Conservation (phyloP, 1,140 invertebrate genomes). For the Leptinotarsa defecta region DNA sequence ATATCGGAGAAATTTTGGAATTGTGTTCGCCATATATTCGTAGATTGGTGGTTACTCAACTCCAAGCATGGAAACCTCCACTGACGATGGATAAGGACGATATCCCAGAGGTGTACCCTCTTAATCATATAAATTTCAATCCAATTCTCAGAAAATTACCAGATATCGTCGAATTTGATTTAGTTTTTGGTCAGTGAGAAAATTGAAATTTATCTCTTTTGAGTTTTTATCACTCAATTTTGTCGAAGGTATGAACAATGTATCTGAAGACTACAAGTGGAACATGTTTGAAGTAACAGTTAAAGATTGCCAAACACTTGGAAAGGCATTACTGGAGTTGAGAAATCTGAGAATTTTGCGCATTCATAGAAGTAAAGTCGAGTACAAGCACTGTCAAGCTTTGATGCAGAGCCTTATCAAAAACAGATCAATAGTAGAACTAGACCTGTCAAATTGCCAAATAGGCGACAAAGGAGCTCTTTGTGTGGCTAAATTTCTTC, state of each 20-base stretch:
- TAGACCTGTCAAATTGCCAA: conserved; percentile 53
- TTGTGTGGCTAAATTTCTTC: conserved; percentile 49
- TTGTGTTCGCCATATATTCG: conserved; percentile 48
- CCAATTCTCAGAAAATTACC: conserved; percentile 46
- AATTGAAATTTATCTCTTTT: neutral
- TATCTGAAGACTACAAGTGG: conserved; percentile 46
- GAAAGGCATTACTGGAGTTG: conserved; percentile 45
- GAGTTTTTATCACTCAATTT: conserved; percentile 9
- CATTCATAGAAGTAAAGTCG: conserved; percentile 47
- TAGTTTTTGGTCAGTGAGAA: conserved; percentile 43
- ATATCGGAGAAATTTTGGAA: conserved; percentile 47
- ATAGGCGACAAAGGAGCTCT: conserved; percentile 52
- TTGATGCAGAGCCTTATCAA: conserved; percentile 49
- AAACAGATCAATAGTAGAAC: conserved; percentile 44
- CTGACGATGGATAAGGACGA: conserved; percentile 48
- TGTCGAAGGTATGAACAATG: conserved; percentile 43
- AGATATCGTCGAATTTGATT: conserved; percentile 46
- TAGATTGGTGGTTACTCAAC: conserved; percentile 48
- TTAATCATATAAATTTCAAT: conserved; percentile 51
- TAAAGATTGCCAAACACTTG: conserved; percentile 46
- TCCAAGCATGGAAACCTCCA: conserved; percentile 51
- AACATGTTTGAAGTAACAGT: conserved; percentile 51
- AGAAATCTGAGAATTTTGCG: conserved; percentile 46
- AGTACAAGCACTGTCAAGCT: conserved; percentile 48
- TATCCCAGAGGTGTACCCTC: conserved; percentile 50